These are phyloP conservation scores for Schizothorax lantsangensis DNA, from an alignment of 2,797 vertebrate species.

Conservation along the genomic window DNA sequence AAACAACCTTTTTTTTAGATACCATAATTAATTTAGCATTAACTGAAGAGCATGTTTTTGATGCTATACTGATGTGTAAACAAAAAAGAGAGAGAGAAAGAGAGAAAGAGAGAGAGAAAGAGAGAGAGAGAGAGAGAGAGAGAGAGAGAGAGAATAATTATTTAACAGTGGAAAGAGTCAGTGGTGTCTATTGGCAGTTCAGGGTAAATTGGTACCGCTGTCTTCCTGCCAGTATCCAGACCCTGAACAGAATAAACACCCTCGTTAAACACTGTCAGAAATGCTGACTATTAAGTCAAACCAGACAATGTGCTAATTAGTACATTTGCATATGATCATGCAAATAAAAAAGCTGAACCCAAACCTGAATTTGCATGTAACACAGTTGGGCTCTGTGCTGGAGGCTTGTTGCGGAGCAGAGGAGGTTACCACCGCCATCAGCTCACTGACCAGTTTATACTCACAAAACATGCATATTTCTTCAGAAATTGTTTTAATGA, in stretches of 20 bases:
- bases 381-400: constrained; percentile 54
- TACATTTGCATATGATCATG: constrained; percentile 68
- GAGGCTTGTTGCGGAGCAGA: constrained; percentile 42
- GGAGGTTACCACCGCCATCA: not conserved
- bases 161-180: constrained; percentile 5
- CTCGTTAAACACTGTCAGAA: constrained; percentile 62
- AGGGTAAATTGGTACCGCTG: constrained; percentile 49
- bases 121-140: constrained; percentile 10
- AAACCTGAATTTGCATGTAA: constrained; percentile 65
- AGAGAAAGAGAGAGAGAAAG: constrained; percentile 7
- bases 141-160: constrained; percentile 5
- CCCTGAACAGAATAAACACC: constrained; percentile 59
- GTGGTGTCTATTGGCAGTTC: constrained; percentile 43
- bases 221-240: constrained; percentile 57
- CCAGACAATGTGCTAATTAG: constrained; percentile 69
- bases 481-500: not conserved
- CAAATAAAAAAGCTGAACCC: constrained; percentile 65
- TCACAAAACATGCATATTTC: not conserved
- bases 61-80: constrained; percentile 19
- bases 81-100: constrained; percentile 9
- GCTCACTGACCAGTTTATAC: constrained; percentile 23
- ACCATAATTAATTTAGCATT: constrained; percentile 12
- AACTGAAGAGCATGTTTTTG: not conserved
- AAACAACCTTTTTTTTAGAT: not conserved
- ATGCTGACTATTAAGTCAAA: constrained; percentile 60